These are phyloP conservation scores for Hemichromis elongatus DNA, from an alignment of 2,113 vertebrate genomes.

Conservation along the genomic window DNA sequence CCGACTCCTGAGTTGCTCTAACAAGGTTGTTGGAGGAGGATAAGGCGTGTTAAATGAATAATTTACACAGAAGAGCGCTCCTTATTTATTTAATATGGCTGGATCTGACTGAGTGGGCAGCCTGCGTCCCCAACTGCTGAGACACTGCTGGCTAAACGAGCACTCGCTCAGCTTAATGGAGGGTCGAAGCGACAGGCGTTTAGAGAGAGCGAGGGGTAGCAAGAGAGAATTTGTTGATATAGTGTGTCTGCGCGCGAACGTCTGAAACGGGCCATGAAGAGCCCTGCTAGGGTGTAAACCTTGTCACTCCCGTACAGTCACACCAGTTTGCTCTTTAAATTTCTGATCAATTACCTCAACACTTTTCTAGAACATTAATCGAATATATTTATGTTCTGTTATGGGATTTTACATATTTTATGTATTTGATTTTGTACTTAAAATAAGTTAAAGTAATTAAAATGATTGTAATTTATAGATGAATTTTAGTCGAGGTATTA, in stretches of 20 bases:
- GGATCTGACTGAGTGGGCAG: slow-evolving; percentile 62
- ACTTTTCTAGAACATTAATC: not conserved
- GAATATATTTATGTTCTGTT: not conserved
- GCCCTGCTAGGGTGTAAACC: not conserved
- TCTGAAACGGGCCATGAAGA: slow-evolving; percentile 5
- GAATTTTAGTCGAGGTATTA: not conserved
- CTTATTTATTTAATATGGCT: slow-evolving; percentile 74
- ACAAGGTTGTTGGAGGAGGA: slow-evolving; percentile 73
- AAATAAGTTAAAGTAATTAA: not conserved
- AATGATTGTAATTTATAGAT: not conserved
- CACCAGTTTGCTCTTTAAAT: not conserved
- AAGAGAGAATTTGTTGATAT: not conserved
- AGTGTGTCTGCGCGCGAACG: not conserved
- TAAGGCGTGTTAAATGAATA: slow-evolving; percentile 74
- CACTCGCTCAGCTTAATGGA: slow-evolving; percentile 50
- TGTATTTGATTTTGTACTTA: not conserved
- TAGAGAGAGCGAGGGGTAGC: slow-evolving; percentile 9
- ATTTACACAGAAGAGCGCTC: slow-evolving; percentile 68
- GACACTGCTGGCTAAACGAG: slow-evolving; percentile 54
- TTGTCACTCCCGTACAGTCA: not conserved
- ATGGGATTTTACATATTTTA: not conserved
- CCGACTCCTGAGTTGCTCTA: slow-evolving; percentile 55
- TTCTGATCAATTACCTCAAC: not conserved
- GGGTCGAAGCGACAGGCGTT: slow-evolving; percentile 45
- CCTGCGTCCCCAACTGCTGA: slow-evolving; percentile 39